Evolutionary conservation across 2,888 invertebrate species (phyloP).

Genomic region (Apamea anceps): DNA sequence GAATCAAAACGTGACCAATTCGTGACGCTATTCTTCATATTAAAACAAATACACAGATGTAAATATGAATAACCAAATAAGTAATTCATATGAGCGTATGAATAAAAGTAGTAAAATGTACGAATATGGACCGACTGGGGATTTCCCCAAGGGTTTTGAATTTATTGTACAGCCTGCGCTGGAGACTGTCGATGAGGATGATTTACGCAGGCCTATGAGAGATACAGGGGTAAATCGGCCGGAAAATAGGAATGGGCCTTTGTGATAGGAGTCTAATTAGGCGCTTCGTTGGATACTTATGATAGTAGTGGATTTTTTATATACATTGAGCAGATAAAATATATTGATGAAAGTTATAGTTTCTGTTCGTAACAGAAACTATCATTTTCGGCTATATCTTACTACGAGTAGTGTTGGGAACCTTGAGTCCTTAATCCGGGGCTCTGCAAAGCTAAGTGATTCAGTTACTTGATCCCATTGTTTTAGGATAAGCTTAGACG

Average conservation of each 20-base stretch:
- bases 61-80: slow-evolving; percentile 15
- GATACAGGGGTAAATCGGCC: slow-evolving; percentile 41
- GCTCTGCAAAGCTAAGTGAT: not conserved
- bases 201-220: slow-evolving; percentile 47
- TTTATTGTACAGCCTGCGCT: slow-evolving; percentile 24
- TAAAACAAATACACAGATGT: not conserved
- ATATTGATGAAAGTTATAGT: not conserved
- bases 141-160: slow-evolving; percentile 50
- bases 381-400: not conserved
- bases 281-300: slow-evolving; percentile 37
- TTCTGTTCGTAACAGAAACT: not conserved
- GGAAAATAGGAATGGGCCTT: slow-evolving; percentile 30
- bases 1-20: not conserved
- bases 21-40: not conserved
- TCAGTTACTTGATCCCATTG: slow-evolving; percentile 10
- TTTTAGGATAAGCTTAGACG: slow-evolving; percentile 6
- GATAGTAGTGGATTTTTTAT: not conserved
- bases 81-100: not conserved
- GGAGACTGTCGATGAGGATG: slow-evolving; percentile 51
- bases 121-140: slow-evolving; percentile 19
- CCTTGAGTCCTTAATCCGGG: not conserved
- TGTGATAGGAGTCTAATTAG: slow-evolving; percentile 39
- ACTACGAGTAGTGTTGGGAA: not conserved
- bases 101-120: slow-evolving; percentile 24
- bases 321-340: not conserved